phyloP scores from a whole-genome alignment of 2,113 vertebrate species.

The Eleginops maclovinus region DNA sequence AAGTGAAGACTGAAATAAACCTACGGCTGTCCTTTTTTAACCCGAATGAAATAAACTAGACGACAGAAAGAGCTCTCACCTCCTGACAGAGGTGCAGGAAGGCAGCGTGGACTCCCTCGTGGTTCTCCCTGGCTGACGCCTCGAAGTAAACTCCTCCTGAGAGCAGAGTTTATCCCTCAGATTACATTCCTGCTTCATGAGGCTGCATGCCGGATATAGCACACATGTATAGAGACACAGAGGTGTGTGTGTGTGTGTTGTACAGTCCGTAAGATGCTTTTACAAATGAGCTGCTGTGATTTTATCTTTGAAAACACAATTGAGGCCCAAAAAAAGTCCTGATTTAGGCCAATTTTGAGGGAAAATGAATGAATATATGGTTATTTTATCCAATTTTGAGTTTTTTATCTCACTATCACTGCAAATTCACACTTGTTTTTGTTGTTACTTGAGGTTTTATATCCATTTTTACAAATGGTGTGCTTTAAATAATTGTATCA shows the following conservation, averaged over 20 bases:
- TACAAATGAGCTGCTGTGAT: no score
- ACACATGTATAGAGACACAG: not conserved
- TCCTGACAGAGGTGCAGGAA: conserved; percentile 93
- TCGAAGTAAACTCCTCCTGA: conserved; percentile 86
- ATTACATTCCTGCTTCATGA: conserved; percentile 54
- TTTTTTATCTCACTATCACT: no score
- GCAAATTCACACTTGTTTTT: not conserved
- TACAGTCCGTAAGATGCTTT: no score
- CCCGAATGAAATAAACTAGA: no score
- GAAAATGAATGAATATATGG: no score
- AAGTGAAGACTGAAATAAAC: not conserved
- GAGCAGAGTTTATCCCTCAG: conserved; percentile 37
- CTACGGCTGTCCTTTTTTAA: no score
- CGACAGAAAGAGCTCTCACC: conserved; percentile 56
- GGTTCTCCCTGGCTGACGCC: conserved; percentile 92
- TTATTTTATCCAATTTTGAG: no score
- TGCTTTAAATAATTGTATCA: not conserved
- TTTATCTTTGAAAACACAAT: no score
- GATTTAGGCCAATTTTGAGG: no score
- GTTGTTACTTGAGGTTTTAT: not conserved
- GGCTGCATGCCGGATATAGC: conserved; percentile 25
- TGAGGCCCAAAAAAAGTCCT: no score
- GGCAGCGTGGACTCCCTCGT: conserved; percentile 88
- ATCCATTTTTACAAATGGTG: not conserved
- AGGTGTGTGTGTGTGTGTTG: not conserved